Conservation (phyloP, 2,113 vertebrate species). For the Gila orcuttii region DNA sequence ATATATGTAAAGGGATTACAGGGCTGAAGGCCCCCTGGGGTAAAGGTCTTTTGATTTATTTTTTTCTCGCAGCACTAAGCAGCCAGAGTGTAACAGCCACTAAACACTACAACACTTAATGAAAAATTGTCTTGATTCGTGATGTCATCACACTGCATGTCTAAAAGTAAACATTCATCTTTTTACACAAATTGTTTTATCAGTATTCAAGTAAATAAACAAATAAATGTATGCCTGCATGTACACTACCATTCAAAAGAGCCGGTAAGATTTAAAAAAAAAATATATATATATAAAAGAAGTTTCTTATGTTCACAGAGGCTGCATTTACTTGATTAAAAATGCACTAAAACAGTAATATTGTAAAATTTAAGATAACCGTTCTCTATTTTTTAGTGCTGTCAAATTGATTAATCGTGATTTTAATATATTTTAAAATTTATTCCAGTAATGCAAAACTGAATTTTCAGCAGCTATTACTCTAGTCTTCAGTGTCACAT, state of each 20-base stretch:
- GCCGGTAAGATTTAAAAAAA: too few species aligned
- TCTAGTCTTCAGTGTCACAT: too few species aligned
- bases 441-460: not conserved
- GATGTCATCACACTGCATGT: not conserved
- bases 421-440: not conserved
- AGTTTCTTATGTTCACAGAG: too few species aligned
- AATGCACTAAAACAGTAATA: not conserved
- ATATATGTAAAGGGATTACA: not conserved
- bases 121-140: not conserved
- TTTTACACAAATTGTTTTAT: not conserved
- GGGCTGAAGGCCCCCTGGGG: slow-evolving; percentile 14
- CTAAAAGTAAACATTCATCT: not conserved
- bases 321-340: not conserved
- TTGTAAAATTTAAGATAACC: not conserved
- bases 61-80: slow-evolving; percentile 8
- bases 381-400: not conserved
- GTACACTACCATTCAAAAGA: too few species aligned
- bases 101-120: not conserved
- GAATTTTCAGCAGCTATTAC: too few species aligned
- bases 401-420: too few species aligned
- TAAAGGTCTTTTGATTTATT: slow-evolving; percentile 15
- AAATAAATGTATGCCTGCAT: too few species aligned
- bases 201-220: not conserved
- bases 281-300: too few species aligned
- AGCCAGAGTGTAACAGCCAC: not conserved